phyloP scores from a whole-genome alignment of 2,797 vertebrate genomes.

The Cyprinella venusta region DNA sequence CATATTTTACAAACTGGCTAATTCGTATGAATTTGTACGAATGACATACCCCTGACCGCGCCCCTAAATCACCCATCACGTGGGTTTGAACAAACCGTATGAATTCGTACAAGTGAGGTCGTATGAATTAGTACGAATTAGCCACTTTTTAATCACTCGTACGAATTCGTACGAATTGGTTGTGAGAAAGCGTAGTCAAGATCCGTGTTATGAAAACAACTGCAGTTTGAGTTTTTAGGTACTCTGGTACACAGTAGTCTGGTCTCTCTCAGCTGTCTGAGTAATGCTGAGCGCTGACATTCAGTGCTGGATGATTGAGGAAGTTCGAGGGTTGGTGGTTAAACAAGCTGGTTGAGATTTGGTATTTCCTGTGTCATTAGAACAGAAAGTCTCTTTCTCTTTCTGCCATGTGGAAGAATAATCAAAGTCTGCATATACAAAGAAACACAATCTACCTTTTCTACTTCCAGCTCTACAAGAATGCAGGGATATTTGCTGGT shows the following conservation, averaged over 20 bases:
- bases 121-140: too few relatives aligned
- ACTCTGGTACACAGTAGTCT: neutral
- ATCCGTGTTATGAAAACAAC: neutral
- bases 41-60: too few relatives aligned
- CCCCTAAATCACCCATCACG: too few relatives aligned
- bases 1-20: too few relatives aligned
- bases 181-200: too few relatives aligned
- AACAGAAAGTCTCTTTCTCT: constrained; percentile 45
- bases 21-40: too few relatives aligned
- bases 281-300: constrained; percentile 5
- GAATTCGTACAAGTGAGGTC: too few relatives aligned
- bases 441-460: constrained; percentile 40
- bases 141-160: too few relatives aligned
- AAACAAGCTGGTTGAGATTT: constrained; percentile 49
- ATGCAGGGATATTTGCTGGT: neutral
- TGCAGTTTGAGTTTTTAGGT: neutral
- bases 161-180: too few relatives aligned
- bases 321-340: constrained; percentile 17
- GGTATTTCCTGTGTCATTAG: constrained; percentile 59
- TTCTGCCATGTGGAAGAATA: constrained; percentile 57
- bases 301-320: neutral
- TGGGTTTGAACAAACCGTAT: too few relatives aligned
- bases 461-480: neutral
- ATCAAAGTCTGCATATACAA: constrained; percentile 47
- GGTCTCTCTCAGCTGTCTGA: neutral